Conservation (phyloP, 1,140 invertebrate genomes). For the Drosophila athabasca region DNA sequence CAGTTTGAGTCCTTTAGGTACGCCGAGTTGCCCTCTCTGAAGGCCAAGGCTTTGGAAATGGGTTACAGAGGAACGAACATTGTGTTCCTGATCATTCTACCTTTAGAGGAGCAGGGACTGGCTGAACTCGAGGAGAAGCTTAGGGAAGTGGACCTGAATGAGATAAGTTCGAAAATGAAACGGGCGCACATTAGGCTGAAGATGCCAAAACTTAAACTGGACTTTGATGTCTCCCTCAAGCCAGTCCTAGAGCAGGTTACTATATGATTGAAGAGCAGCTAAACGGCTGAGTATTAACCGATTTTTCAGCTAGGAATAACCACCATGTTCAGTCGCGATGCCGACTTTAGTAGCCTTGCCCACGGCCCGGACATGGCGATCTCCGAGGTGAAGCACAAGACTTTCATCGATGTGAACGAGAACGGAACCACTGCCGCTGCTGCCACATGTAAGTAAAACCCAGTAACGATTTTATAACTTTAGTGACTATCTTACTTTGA, state of each 20-base stretch:
- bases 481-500: too few relatives aligned
- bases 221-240: constrained; percentile 84
- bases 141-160: constrained; percentile 59
- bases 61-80: constrained; percentile 84
- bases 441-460: constrained; percentile 35
- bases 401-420: constrained; percentile 85
- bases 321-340: constrained; percentile 85
- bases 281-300: not conserved
- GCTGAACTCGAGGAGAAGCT: constrained; percentile 84
- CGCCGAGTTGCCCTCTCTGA: constrained; percentile 46
- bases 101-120: constrained; percentile 84
- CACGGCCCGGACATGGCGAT: constrained; percentile 84
- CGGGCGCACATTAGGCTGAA: constrained; percentile 80
- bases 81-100: constrained; percentile 86
- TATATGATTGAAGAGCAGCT: not conserved
- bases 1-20: constrained; percentile 70
- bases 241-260: constrained; percentile 84
- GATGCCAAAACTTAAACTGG: constrained; percentile 87
- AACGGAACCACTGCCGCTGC: constrained; percentile 85
- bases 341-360: constrained; percentile 86
- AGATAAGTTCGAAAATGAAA: constrained; percentile 63
- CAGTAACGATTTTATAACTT: too few relatives aligned
- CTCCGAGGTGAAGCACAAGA: constrained; percentile 85
- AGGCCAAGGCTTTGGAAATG: constrained; percentile 57
- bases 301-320: constrained; percentile 82